These are phyloP conservation scores for Sipha flava DNA, from an alignment of 1,140 invertebrate species.

Conservation along the genomic window DNA sequence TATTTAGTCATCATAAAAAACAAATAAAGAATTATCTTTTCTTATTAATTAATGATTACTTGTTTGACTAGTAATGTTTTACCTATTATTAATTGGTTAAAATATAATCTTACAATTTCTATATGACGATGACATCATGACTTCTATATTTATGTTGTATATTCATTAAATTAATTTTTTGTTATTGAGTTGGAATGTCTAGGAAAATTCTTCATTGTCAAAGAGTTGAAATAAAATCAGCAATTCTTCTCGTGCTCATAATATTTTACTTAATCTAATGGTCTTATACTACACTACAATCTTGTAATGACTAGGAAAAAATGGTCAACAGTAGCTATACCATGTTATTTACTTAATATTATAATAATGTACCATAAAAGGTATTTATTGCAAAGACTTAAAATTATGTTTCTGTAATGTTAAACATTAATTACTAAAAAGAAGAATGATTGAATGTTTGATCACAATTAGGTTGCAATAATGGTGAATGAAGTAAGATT, in stretches of 20 bases:
- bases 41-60: too few relatives aligned
- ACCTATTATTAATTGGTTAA: background rate
- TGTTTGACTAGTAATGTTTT: background rate
- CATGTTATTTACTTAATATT: constrained; percentile 20
- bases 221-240: too few relatives aligned
- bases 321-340: constrained; percentile 22
- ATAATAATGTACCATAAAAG: constrained; percentile 15
- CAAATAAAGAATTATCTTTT: too few relatives aligned
- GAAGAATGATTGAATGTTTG: constrained; percentile 32
- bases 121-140: background rate
- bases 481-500: constrained; percentile 27
- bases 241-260: background rate
- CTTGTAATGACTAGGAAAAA: constrained; percentile 1
- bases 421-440: constrained; percentile 20
- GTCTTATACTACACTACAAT: background rate
- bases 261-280: background rate
- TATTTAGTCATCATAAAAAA: background rate
- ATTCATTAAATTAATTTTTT: background rate
- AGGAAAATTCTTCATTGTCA: too few relatives aligned
- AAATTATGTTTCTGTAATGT: background rate
- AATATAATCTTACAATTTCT: background rate
- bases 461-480: constrained; percentile 30
- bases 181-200: too few relatives aligned
- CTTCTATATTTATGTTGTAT: background rate
- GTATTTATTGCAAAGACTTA: constrained; percentile 23